A percentile compares a stretch with the other conserved stretches of the same genome.
Evolutionary conservation across 1,140 invertebrate genomes (phyloP).

Genomic region (Leptoteleia sp.): DNA sequence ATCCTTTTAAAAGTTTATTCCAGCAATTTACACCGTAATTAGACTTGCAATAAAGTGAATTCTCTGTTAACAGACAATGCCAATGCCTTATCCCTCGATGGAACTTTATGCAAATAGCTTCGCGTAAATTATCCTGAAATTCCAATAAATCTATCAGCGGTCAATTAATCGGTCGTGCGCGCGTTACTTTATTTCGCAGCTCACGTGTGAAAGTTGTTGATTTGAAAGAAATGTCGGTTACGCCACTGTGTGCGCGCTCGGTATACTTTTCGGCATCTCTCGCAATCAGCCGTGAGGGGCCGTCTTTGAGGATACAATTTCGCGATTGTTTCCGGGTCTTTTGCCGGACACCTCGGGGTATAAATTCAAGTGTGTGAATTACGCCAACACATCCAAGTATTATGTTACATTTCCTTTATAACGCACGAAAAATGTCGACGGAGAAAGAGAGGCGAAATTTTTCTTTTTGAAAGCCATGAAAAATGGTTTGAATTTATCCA

Average conservation of each 20-base stretch:
- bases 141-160: slow-evolving; percentile 37
- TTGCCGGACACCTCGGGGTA: slow-evolving; percentile 35
- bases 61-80: too few relatives aligned
- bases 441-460: slow-evolving; percentile 11
- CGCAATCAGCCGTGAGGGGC: slow-evolving; percentile 34
- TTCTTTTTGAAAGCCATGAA: slow-evolving; percentile 8
- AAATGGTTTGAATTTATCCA: slow-evolving; percentile 4
- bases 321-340: slow-evolving; percentile 61
- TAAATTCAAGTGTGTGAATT: slow-evolving; percentile 58
- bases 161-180: slow-evolving; percentile 35
- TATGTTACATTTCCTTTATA: slow-evolving; percentile 48
- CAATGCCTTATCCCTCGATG: too few relatives aligned
- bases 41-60: too few relatives aligned
- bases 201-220: slow-evolving; percentile 51
- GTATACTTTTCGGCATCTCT: slow-evolving; percentile 44
- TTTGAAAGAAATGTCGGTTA: slow-evolving; percentile 50
- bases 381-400: slow-evolving; percentile 54
- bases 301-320: slow-evolving; percentile 61
- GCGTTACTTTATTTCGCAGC: slow-evolving; percentile 19
- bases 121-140: slow-evolving; percentile 9
- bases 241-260: slow-evolving; percentile 33
- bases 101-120: too few relatives aligned
- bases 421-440: slow-evolving; percentile 18
- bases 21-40: too few relatives aligned
- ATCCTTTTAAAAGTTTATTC: too few relatives aligned